These are phyloP conservation scores for Tenthredo livida DNA, from an alignment of 2,888 invertebrate species.

Conservation along the genomic window DNA sequence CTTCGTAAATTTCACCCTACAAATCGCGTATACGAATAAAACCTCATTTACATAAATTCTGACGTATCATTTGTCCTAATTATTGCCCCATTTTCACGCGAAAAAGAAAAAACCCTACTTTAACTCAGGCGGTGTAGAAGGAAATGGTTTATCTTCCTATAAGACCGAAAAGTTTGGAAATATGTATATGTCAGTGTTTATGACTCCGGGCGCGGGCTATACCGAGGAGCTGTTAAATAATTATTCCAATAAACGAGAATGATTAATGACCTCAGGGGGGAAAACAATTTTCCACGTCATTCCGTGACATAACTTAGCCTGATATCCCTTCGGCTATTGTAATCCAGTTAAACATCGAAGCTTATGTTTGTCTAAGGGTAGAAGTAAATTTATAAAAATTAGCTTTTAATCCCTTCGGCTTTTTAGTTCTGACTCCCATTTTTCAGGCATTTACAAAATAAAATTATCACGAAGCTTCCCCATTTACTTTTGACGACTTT, in stretches of 20 bases:
- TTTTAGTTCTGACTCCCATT: not conserved
- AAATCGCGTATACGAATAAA: not conserved
- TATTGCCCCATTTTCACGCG: not conserved
- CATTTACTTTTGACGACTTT: not conserved
- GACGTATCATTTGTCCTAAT: not conserved
- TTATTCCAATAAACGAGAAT: conserved; percentile 14
- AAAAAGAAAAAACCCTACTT: not conserved
- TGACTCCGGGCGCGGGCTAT: not conserved
- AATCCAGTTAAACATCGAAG: not conserved
- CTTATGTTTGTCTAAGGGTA: not conserved
- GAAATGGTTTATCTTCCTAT: not conserved
- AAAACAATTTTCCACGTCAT: conserved; percentile 26
- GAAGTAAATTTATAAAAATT: not conserved
- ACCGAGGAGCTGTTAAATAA: not conserved
- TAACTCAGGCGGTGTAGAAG: not conserved
- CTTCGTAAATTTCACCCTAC: not conserved
- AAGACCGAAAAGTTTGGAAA: not conserved
- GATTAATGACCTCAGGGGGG: conserved; percentile 10
- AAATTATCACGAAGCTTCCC: not conserved
- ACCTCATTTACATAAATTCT: not conserved
- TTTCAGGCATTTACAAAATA: not conserved
- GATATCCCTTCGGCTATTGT: not conserved
- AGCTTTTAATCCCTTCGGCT: not conserved
- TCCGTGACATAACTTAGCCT: not conserved
- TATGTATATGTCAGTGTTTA: not conserved